Conservation (phyloP, 2,888 invertebrate species). For the Platypus cylindrus region DNA sequence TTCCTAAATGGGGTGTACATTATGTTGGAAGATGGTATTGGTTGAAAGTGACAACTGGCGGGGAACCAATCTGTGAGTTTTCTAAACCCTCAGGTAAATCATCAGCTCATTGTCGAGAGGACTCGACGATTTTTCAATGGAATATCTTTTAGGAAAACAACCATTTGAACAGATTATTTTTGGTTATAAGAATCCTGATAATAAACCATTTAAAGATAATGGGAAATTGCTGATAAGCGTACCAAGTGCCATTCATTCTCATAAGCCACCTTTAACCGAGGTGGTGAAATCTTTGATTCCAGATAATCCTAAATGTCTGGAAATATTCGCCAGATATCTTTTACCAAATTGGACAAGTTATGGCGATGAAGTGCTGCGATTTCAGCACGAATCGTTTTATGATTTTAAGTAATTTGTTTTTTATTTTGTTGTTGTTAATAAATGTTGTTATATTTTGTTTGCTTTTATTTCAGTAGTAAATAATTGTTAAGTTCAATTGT, state of each 20-base stretch:
- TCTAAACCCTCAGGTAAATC: slow-evolving; percentile 40
- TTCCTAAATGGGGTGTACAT: slow-evolving; percentile 66
- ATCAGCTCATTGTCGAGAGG: neutral
- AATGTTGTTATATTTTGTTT: neutral
- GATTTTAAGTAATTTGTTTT: neutral
- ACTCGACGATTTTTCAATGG: neutral
- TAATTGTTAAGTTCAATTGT: neutral
- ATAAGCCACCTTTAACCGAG: slow-evolving; percentile 82
- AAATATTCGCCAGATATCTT: slow-evolving; percentile 86
- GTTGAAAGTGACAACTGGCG: slow-evolving; percentile 54
- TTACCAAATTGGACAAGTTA: slow-evolving; percentile 73
- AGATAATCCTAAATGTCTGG: slow-evolving; percentile 53
- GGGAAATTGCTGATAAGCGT: slow-evolving; percentile 60
- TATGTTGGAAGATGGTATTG: slow-evolving; percentile 71
- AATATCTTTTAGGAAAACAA: slow-evolving; percentile 46
- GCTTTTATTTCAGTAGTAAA: neutral
- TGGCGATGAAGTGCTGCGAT: slow-evolving; percentile 76
- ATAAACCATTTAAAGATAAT: slow-evolving; percentile 28
- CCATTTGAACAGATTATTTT: slow-evolving; percentile 76
- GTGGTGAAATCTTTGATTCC: slow-evolving; percentile 47
- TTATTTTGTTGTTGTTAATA: neutral
- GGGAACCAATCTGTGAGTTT: slow-evolving; percentile 37
- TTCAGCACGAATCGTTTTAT: slow-evolving; percentile 56
- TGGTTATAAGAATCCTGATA: slow-evolving; percentile 32
- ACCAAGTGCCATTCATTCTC: slow-evolving; percentile 88